phyloP scores from a whole-genome alignment of 2,797 vertebrate genomes.

The Sphenodon punctatus region DNA sequence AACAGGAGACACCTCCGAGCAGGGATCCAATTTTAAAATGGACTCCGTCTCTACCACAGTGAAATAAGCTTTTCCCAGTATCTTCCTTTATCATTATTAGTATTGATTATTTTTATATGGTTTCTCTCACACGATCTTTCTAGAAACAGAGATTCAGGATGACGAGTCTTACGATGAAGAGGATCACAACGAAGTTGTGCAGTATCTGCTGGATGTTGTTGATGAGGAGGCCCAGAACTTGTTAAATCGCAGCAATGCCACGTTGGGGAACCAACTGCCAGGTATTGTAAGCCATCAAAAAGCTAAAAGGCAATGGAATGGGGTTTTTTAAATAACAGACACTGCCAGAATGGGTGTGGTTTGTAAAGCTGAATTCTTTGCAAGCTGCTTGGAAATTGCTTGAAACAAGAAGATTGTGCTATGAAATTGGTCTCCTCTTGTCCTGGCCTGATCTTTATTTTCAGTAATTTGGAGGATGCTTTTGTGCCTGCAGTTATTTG shows the following conservation, averaged over 20 bases:
- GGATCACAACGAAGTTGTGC: conserved; percentile 81
- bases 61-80: no score
- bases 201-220: conserved; percentile 80
- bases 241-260: conserved; percentile 61
- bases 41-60: no score
- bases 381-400: not conserved
- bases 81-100: not conserved
- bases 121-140: conserved; percentile 33
- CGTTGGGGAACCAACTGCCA: conserved; percentile 56
- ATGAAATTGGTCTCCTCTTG: not conserved
- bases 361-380: not conserved
- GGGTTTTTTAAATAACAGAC: not conserved
- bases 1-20: no score
- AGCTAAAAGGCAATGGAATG: not conserved
- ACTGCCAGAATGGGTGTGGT: not conserved
- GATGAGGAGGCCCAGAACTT: conserved; percentile 84
- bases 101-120: not conserved
- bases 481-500: not conserved
- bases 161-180: conserved; percentile 77
- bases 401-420: not conserved
- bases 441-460: not conserved
- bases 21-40: no score
- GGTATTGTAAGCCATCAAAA: conserved; percentile 41
- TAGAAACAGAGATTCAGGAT: conserved; percentile 63
- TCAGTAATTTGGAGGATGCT: not conserved